Evolutionary conservation across 2,888 invertebrate species (phyloP).

Genomic region (Ephialtes manifestator): DNA sequence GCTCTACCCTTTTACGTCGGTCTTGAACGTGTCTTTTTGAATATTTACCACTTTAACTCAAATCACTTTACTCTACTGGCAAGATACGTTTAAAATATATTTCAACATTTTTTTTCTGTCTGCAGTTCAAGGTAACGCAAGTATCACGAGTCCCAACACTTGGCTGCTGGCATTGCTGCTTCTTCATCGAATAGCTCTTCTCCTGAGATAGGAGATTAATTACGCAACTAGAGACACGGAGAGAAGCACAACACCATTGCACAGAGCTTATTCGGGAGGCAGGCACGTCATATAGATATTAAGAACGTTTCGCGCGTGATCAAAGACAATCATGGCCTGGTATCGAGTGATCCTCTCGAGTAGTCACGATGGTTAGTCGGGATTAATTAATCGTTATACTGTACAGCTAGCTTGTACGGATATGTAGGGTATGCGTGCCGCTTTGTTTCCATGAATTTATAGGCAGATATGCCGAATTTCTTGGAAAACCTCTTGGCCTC

Average conservation of each 20-base stretch:
- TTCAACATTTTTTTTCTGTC: slow-evolving; percentile 38
- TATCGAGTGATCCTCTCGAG: slow-evolving; percentile 57
- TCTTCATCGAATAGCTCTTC: slow-evolving; percentile 73
- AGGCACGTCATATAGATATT: slow-evolving; percentile 44
- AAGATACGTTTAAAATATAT: background rate
- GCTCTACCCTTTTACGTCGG: background rate
- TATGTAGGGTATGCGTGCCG: slow-evolving; percentile 40
- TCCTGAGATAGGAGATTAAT: slow-evolving; percentile 72
- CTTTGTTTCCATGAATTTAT: slow-evolving; percentile 26
- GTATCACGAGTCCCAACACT: slow-evolving; percentile 74
- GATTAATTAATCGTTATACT: slow-evolving; percentile 66
- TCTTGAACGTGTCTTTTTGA: slow-evolving; percentile 16
- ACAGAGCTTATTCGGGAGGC: slow-evolving; percentile 26
- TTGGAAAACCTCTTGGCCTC: background rate
- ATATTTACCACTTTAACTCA: slow-evolving; percentile 11
- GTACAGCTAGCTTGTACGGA: slow-evolving; percentile 25
- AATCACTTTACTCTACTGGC: background rate
- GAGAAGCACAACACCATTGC: background rate
- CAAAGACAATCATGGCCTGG: slow-evolving; percentile 79
- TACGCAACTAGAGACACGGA: background rate
- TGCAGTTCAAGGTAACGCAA: slow-evolving; percentile 83
- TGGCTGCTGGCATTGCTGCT: slow-evolving; percentile 75
- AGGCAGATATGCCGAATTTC: slow-evolving; percentile 1
- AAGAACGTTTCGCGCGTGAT: slow-evolving; percentile 73
- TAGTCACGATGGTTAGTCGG: slow-evolving; percentile 30